Evolutionary conservation across 35 echinoderm and acorn worm genomes (phyloP).

Genomic region (Lytechinus variegatus): DNA sequence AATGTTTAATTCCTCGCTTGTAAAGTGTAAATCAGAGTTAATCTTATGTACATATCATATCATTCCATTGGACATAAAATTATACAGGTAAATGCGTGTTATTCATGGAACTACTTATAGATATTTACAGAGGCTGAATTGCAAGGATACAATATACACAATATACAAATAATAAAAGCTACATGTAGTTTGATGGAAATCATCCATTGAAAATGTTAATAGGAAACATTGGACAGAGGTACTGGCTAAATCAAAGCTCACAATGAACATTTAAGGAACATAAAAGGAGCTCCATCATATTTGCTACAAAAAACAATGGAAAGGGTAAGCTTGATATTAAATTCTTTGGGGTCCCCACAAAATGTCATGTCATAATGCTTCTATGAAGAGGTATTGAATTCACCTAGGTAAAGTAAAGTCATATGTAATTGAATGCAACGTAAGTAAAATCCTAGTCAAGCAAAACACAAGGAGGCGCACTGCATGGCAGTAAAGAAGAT

Average conservation of each 20-base stretch:
- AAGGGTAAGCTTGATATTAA: neutral
- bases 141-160: neutral
- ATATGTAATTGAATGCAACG: too few species aligned
- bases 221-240: neutral
- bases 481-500: too few species aligned
- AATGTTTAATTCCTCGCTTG: neutral
- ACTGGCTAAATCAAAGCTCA: neutral
- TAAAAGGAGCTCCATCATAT: too few species aligned
- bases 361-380: too few species aligned
- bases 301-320: neutral
- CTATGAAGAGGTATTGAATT: too few species aligned
- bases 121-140: neutral
- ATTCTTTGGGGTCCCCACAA: too few species aligned
- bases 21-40: neutral
- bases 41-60: constrained; percentile 6
- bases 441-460: too few species aligned
- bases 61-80: neutral
- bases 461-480: too few species aligned
- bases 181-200: neutral
- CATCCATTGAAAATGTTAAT: neutral
- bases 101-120: neutral
- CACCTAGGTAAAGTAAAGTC: too few species aligned
- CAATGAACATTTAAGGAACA: neutral
- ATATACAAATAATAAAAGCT: neutral
- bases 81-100: neutral